Percentiles rank a stretch among this genome's conserved stretches.
Evolutionary conservation across 2,113 vertebrate genomes (phyloP).

Genomic region (Cebidichthys violaceus): DNA sequence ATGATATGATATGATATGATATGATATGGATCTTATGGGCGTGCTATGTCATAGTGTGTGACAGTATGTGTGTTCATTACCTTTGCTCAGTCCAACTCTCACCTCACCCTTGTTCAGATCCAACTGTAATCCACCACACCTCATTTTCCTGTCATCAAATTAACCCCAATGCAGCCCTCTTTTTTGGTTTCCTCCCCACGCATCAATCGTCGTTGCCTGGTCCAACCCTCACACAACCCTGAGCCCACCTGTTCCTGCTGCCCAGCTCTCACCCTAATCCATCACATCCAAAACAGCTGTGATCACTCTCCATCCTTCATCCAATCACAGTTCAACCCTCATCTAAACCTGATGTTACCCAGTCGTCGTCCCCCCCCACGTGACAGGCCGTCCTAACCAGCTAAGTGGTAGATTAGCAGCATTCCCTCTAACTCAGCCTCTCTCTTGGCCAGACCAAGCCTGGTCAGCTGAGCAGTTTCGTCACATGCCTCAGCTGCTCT

Average conservation of each 20-base stretch:
- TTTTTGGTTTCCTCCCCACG: slow-evolving; percentile 25
- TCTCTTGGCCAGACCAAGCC: slow-evolving; percentile 39
- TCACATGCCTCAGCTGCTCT: slow-evolving; percentile 41
- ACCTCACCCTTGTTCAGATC: neutral
- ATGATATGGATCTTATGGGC: neutral
- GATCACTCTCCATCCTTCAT: slow-evolving; percentile 26
- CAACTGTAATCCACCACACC: neutral
- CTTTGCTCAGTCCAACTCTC: neutral
- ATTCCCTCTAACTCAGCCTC: slow-evolving; percentile 62
- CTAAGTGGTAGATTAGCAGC: slow-evolving; percentile 80
- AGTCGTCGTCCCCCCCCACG: slow-evolving; percentile 26
- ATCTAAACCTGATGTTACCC: slow-evolving; percentile 35
- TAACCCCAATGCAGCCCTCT: neutral
- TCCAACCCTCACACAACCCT: slow-evolving; percentile 17
- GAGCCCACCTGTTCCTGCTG: slow-evolving; percentile 47
- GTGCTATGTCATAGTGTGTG: neutral
- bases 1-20: neutral
- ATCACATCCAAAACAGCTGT: slow-evolving; percentile 50
- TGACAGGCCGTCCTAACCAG: slow-evolving; percentile 66
- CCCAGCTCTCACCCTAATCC: slow-evolving; percentile 44
- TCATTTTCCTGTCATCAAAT: neutral
- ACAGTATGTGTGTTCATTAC: neutral
- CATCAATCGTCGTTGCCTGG: slow-evolving; percentile 25
- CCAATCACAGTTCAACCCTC: slow-evolving; percentile 32
- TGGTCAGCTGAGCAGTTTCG: slow-evolving; percentile 71